phyloP scores from a whole-genome alignment of 2,797 vertebrate species.

The Tiaroga cobitis region DNA sequence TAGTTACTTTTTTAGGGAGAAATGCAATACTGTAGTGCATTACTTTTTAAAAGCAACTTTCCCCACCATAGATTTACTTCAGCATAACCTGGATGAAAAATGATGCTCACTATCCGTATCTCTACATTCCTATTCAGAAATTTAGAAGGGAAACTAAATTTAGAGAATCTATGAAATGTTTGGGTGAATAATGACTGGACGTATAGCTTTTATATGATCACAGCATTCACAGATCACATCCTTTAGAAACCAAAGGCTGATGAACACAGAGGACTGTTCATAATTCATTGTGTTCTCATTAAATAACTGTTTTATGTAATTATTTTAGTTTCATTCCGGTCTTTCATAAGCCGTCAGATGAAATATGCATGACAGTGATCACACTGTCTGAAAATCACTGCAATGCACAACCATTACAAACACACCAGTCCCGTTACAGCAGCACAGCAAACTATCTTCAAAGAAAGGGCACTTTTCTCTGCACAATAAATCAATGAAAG shows the following conservation, averaged over 20 bases:
- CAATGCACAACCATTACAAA: constrained; percentile 39
- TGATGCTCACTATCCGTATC: background rate
- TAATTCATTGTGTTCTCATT: background rate
- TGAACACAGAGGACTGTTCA: background rate
- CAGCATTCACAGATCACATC: background rate
- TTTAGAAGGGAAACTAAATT: background rate
- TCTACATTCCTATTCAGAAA: background rate
- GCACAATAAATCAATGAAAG: background rate
- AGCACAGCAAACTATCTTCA: background rate
- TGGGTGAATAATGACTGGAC: background rate
- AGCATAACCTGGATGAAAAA: background rate
- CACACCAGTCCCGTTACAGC: background rate
- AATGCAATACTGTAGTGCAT: background rate
- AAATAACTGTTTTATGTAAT: background rate
- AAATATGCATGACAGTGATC: constrained; percentile 26
- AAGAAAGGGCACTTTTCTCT: background rate
- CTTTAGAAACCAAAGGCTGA: background rate
- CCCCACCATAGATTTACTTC: background rate
- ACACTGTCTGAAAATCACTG: constrained; percentile 26
- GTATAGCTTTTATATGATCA: background rate
- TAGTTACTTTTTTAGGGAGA: background rate
- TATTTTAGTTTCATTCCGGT: background rate
- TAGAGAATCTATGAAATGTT: background rate
- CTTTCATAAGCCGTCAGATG: constrained; percentile 20
- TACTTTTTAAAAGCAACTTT: background rate